These are phyloP conservation scores for Parapristionchus giblindavisi DNA, from an alignment of 2,888 invertebrate species.

Conservation along the genomic window DNA sequence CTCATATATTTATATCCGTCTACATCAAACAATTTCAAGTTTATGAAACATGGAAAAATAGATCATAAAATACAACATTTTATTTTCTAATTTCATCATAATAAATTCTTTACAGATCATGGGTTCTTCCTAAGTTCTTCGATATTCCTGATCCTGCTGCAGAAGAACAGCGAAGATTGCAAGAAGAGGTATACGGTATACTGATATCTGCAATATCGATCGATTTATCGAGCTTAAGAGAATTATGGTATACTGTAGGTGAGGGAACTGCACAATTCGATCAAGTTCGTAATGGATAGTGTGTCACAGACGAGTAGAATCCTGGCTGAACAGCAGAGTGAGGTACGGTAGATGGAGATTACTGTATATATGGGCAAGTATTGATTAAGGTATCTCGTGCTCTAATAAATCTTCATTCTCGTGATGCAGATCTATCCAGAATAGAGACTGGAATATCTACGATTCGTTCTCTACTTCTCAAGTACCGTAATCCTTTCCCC, in stretches of 20 bases:
- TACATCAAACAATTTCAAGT: not conserved
- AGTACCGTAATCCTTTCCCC: not conserved
- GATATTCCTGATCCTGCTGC: slow-evolving; percentile 65
- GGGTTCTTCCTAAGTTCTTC: slow-evolving; percentile 65
- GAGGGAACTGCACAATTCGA: slow-evolving; percentile 66
- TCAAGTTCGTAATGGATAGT: slow-evolving; percentile 69
- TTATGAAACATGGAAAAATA: not conserved
- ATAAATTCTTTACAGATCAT: slow-evolving; percentile 47
- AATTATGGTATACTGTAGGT: slow-evolving; percentile 45
- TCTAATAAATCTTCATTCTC: slow-evolving; percentile 35
- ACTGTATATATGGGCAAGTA: not conserved
- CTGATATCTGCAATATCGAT: not conserved
- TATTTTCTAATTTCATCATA: too few species aligned
- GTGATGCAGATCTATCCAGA: slow-evolving; percentile 52
- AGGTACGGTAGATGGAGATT: slow-evolving; percentile 15
- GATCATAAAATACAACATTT: too few species aligned
- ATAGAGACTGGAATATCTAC: slow-evolving; percentile 55
- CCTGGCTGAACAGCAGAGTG: slow-evolving; percentile 37
- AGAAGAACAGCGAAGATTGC: slow-evolving; percentile 51
- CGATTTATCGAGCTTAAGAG: not conserved
- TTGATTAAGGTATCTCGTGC: slow-evolving; percentile 15
- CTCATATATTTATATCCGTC: too few species aligned
- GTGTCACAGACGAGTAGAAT: slow-evolving; percentile 59
- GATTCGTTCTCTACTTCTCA: slow-evolving; percentile 40
- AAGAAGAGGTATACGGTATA: slow-evolving; percentile 39